Evolutionary conservation across 2,113 vertebrate genomes (phyloP), one percentile per base, ranked within the genome.

Genomic region (Cebus imitator): DNA sequence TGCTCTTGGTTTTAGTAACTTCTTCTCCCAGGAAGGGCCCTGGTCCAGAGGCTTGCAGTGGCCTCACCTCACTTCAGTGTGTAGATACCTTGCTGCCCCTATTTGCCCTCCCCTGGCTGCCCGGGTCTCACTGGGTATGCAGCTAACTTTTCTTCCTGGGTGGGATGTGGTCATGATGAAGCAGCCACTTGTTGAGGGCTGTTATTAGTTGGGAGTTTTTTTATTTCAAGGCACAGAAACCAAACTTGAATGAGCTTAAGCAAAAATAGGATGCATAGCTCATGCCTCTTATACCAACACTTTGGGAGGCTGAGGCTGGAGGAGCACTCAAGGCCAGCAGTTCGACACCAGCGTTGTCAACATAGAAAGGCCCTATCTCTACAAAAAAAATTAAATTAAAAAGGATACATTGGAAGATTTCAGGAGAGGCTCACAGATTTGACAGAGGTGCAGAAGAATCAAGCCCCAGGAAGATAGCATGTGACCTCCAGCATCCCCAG

Each of bases 221-320:
- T 76, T 48, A 70, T 87, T 95, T 92, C 78, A 75, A 72, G 90
- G 83, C 83, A 80, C 57, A 90, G 68, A 32, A 94, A 27, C 73
- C 72, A 73, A 91, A 35, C 35, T 64, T 80, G 72, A 72, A 85
- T 81, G 66, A 86, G 64, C 57, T 92, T 92, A 75, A 57, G 21
- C 82, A 80, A 87, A 92, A 79, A 52, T n/a, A 57, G 55, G 27
- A 64, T 64, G 61, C 61, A 64, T 14, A 32, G 27, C 61, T 64
- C 27, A 32, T 64, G 61, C 27, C 61, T 64, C 61, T 30, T 30
- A 32, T 64, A 64, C 61, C 61, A 64, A 6, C 27, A 64, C 27
- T 64, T 64, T 64, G 61, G 61, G 61, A 64, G 27, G 61, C 61
- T 64, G 61, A 64, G 61, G 27, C 61, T 64, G 61, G 61, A 64